phyloP scores from a whole-genome alignment of 2,113 vertebrate genomes.

The Octodon degus region DNA sequence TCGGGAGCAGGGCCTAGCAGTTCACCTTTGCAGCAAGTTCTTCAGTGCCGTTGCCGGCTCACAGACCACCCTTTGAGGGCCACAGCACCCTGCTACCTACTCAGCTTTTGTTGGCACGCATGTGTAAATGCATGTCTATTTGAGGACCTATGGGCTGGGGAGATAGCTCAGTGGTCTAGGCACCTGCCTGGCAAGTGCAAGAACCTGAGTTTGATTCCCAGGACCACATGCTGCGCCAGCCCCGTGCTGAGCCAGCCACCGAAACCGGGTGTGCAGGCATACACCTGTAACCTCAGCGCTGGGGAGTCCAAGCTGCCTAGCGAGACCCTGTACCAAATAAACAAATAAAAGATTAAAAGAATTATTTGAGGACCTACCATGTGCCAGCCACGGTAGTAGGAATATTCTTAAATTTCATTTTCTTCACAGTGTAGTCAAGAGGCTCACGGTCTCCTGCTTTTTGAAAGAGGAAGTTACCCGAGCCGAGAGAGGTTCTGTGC shows the following conservation, averaged over 20 bases:
- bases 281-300: too few relatives aligned
- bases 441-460: background rate
- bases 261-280: too few relatives aligned
- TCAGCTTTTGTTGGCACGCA: background rate
- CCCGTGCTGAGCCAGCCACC: too few relatives aligned
- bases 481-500: background rate
- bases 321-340: too few relatives aligned
- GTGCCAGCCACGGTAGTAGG: background rate
- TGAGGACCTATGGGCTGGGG: background rate
- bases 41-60: background rate
- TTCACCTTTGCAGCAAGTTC: background rate
- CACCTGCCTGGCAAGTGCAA: too few relatives aligned
- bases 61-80: background rate
- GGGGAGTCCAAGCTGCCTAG: too few relatives aligned
- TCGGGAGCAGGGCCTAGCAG: background rate
- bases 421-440: too few relatives aligned
- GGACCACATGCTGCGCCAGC: too few relatives aligned
- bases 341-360: too few relatives aligned
- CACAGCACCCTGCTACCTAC: too few relatives aligned
- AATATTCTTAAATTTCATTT: fast-evolving
- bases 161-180: too few relatives aligned
- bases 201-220: too few relatives aligned
- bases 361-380: background rate
- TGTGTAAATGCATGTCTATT: background rate
- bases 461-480: background rate